Evolutionary conservation across 2,888 invertebrate genomes (phyloP), one percentile per base, ranked within the genome.

Genomic region (Agrilus biguttatus): DNA sequence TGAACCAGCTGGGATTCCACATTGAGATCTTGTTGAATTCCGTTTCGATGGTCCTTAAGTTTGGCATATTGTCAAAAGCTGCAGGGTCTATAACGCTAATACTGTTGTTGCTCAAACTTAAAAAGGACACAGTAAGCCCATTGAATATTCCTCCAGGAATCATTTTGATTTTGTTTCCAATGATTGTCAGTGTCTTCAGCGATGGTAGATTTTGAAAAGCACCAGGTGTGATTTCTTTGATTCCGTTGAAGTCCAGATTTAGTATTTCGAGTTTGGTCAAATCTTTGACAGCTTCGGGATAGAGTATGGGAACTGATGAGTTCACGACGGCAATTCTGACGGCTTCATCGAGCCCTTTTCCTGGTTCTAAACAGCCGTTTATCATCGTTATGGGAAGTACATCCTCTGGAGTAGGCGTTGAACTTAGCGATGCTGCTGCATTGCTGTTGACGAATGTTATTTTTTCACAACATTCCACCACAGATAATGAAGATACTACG

Each of bases 1-100:
- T 50, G 44, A 64, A 64, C 63, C 65, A 65, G n/a, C 58, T 51
- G 8, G 48, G 42, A 41, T 61, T 57, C 62, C 60, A 62, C 10
- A 33, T 42, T 8, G 53, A 45, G 6, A 65, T 45, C 40, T 49
- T 51, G 46, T 65, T 65, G 23, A 51, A 45, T 43, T 64, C 63
- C 19, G 63, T 46, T 39, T 59, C 57, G 19, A 65, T 46, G 35
- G 53, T 51, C 5, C 46, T 42, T 40, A 65, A 50, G 39, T 54
- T 53, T 1, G 59, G 54, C 50, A 62, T 51, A 40, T 57, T 46
- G n/a, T 49, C 33, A 36, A 56, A 56, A 7, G 56, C 55, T 14
- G 48, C 52, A 7, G 49, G 41, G 36, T 49, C 46, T 2, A 56
- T 49, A 19, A 49, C 47, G 2, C 46, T 41, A 17, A 55, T 51